Evolutionary conservation across 2,888 invertebrate genomes (phyloP), one percentile per base, ranked within the genome.

Genomic region (Chirona hameri): DNA sequence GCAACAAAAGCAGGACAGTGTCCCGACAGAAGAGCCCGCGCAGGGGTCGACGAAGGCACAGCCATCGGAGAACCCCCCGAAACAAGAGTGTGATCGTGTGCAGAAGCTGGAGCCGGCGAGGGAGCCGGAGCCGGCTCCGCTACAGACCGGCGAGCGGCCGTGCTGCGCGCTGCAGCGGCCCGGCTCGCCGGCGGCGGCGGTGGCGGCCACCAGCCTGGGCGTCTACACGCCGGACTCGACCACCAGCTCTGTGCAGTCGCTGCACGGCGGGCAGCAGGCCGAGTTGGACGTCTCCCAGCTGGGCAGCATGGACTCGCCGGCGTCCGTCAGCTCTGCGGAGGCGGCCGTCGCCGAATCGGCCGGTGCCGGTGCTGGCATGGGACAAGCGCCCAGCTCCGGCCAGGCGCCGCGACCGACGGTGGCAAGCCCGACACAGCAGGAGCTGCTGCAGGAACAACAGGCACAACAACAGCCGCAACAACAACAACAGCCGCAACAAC

Each of bases 221-320:
- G 94, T 95, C 0, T 96, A 95, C 87, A 95, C 94, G 0, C 93
- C 95, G 0, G 95, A 95, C 86, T 93, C 95, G 0, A 93, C 94
- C 0, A 93, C 93, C 65, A 95, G 94, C 87, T 93, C 94, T 0
- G 94, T 95, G 15, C 94, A 94, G 85, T 93, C 94, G 82, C 91
- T 96, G 85, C 92, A 92, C 87, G 92, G 86, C 86, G 86, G 83
- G 48, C 91, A 91, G 0, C 93, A 94, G 83, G 94, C 94, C 86
- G 95, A 96, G 86, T 88, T 96, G 84, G 96, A 95, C 87, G 95
- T 95, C 1, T 92, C 92, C 83, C 94, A 95, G 87, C 88, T 96
- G 83, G 95, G 94, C 39, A 39, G 39, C 0, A 89, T 97, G 84
- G 96, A 96, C 87, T 96, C 96, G 0, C 96, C 97, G 0, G 93